Conservation (phyloP, 2,888 invertebrate genomes). For the Cryptus viduatorius region DNA sequence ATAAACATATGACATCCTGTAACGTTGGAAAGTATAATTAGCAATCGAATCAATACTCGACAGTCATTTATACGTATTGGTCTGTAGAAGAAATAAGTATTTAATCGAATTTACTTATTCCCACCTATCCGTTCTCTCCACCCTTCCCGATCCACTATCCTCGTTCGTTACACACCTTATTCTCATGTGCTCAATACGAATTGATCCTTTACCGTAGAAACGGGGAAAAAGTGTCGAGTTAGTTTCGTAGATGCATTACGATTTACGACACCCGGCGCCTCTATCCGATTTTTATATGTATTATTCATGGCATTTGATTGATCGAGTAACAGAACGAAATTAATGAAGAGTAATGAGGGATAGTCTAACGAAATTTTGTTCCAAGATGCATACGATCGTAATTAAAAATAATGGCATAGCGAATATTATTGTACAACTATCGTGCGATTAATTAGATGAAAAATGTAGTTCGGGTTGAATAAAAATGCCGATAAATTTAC, state of each 20-base stretch:
- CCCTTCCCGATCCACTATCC: not conserved
- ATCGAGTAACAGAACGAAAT: constrained; percentile 4
- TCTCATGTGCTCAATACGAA: not conserved
- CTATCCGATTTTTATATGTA: constrained; percentile 48
- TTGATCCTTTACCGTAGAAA: constrained; percentile 7
- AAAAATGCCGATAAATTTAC: constrained; percentile 18
- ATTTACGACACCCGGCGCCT: constrained; percentile 21
- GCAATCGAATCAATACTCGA: constrained; percentile 56
- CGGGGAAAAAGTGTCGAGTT: constrained; percentile 48
- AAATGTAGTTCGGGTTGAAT: constrained; percentile 8
- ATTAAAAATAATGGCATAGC: constrained; percentile 1
- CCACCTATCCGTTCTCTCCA: not conserved
- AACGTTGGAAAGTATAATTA: constrained; percentile 73
- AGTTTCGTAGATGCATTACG: constrained; percentile 49
- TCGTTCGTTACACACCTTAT: not conserved
- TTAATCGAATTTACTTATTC: not conserved
- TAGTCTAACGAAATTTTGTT: constrained; percentile 27
- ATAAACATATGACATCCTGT: constrained; percentile 64
- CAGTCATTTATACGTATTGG: constrained; percentile 34
- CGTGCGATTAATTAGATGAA: constrained; percentile 14
- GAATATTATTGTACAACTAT: constrained; percentile 16
- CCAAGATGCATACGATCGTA: constrained; percentile 22
- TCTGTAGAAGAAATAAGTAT: constrained; percentile 24
- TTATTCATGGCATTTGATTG: not conserved
- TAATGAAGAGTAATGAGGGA: constrained; percentile 32